Evolutionary conservation across 2,113 vertebrate genomes (phyloP), one percentile per base, ranked within the genome.

Genomic region (Leptocoma aspasia): DNA sequence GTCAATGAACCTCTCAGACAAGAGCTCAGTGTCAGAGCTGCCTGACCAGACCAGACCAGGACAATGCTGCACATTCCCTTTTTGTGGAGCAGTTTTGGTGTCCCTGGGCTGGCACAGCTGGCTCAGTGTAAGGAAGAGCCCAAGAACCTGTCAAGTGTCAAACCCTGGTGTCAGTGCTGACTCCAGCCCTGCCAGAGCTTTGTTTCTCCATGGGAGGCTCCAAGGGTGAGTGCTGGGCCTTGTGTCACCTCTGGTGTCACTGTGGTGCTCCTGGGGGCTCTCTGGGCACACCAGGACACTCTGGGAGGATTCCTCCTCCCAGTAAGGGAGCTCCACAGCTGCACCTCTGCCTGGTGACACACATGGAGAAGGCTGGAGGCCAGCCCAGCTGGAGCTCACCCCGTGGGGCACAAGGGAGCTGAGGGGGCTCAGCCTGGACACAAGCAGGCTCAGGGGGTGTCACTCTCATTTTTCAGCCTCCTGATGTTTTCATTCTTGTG

Each of bases 1-100:
- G 44, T 3, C 4, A 5, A 3, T 23, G 24, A 5, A 24, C 3
- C 23, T 26, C 13, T 2, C 31, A 11, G 14, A 8, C 9, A 7
- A 6, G 61, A 73, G 61, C 60, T 35, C 7, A 3, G 31, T 11
- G n/a, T 6, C 49, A 44, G 23, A 24, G 45, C 53, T 28, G 77
- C 19, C 31, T 52, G 49, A 65, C 6, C 3, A 66, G 13, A 23
- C 4, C 50, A 65, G 39, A 13, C 13, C 31, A 72, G 35, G 23
- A 22, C 47, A 11, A 3, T 2, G 4, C 2, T 39, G 22, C 42
- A 18, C 1, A 31, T 39, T 23, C 39, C 27, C 19, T n/a, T 17
- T 4, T 6, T 7, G 26, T 42, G 59, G 45, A 20, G 33, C 20
- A 33, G 1, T 13, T 69, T 8, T 21, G 28, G 53, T 31, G 75